Evolutionary conservation across 1,140 invertebrate species (phyloP).

Genomic region (Panulirus ornatus): DNA sequence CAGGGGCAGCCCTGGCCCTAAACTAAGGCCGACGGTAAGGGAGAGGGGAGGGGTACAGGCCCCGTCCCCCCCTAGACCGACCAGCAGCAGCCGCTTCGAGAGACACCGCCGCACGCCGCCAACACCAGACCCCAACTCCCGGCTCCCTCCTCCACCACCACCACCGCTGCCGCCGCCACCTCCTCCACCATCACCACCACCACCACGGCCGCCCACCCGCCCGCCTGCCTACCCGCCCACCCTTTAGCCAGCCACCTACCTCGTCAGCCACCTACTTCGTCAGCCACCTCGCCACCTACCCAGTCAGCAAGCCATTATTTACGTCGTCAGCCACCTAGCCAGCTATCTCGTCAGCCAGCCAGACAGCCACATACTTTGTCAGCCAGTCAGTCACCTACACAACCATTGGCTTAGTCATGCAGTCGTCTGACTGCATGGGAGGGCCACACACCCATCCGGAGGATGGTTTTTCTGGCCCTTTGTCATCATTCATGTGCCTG

Average conservation of each 20-base stretch:
- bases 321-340: background rate
- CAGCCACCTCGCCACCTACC: background rate
- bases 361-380: background rate
- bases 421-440: background rate
- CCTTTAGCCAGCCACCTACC: background rate
- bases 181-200: background rate
- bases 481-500: no score
- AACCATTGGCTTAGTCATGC: background rate
- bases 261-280: background rate
- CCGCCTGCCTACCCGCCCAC: no score
- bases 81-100: background rate
- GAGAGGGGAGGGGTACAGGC: no score
- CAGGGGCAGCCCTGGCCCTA: no score
- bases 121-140: constrained; percentile 3
- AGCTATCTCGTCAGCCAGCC: background rate
- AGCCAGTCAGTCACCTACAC: background rate
- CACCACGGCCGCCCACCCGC: background rate
- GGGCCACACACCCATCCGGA: no score
- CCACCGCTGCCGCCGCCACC: background rate
- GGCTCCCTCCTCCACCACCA: no score
- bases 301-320: background rate
- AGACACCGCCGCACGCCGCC: background rate
- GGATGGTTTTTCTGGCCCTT: no score
- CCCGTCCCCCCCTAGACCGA: no score
- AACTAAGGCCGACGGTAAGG: no score